A percentile compares a stretch with the other conserved stretches of the same genome.
Conservation (phyloP, 2,888 invertebrate species). For the Drosophila parthenogenetica region DNA sequence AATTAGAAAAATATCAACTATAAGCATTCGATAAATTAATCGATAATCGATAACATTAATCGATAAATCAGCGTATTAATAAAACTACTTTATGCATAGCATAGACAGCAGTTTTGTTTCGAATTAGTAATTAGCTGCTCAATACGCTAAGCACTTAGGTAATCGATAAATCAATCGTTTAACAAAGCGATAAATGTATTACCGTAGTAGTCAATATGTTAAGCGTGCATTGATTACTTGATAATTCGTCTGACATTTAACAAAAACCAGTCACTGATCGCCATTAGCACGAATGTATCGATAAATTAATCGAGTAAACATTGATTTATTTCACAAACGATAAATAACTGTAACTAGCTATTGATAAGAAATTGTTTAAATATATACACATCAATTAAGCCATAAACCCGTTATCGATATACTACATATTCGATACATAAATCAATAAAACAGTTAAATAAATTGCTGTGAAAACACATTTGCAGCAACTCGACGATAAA, state of each 20-base stretch:
- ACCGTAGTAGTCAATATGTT: neutral
- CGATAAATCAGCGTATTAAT: neutral
- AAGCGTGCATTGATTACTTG: neutral
- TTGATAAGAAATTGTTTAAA: slow-evolving; percentile 3
- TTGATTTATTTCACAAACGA: neutral
- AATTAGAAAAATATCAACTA: no score
- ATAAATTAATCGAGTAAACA: slow-evolving; percentile 4
- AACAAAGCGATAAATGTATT: neutral
- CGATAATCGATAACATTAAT: no score
- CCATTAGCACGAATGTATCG: neutral
- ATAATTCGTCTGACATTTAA: slow-evolving; percentile 12
- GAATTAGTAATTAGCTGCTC: neutral
- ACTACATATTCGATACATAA: slow-evolving; percentile 5
- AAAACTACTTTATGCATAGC: no score
- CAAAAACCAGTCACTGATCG: neutral
- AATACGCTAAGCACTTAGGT: neutral
- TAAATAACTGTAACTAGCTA: slow-evolving; percentile 2
- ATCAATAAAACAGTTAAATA: slow-evolving; percentile 18
- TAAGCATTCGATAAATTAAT: no score
- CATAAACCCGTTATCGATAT: slow-evolving; percentile 18
- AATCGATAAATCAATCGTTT: neutral
- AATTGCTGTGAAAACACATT: slow-evolving; percentile 12
- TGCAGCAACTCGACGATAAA: slow-evolving; percentile 16
- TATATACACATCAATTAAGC: neutral
- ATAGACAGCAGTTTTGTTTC: neutral